Base-by-base conservation (phyloP, 1,140 invertebrate genomes). In the Bemisia tabaci region DNA sequence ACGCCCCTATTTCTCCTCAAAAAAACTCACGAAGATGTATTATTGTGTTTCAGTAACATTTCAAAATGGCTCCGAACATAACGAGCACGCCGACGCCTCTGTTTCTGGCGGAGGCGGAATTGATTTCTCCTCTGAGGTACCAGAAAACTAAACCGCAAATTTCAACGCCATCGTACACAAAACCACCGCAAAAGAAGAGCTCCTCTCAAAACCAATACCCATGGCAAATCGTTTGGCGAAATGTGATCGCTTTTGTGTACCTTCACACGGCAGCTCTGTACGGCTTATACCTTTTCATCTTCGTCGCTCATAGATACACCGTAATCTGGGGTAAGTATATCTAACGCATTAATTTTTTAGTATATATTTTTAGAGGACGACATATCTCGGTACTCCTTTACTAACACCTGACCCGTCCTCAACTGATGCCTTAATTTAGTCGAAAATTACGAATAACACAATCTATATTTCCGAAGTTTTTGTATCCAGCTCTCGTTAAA, bases 191-290 rank as follows among this genome's bases (percentile, higher is more conserved):
- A 48, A 48, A 48, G 17, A 5, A 48, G 33, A 48, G 5, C 17
- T 5, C 5, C 17, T 17, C 5, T 48, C 33, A 48, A 48, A 48
- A 63, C 12, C 22, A 74, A 22, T 81, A 82, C 65, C 68, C 74
- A 73, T 85, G 83, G 84, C 76, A 81, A 64, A 85, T 91, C 69
- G 85, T 87, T 1, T 89, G 86, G 85, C 81, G 84, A 74, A 88
- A 88, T 71, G 84, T 87, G 1, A 75, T 87, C n/a, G 84, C 83
- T 2, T 88, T 88, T 65, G 33, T 82, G 0, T 86, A 87, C 68
- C 75, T 88, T 33, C 86, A 89, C 73, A 67, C 77, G 1, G 81
- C 80, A 2, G 77, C 81, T 22, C 2, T 85, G 1, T 87, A 87
- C 70, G 85, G 82, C 17, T 63, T 85, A 0, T 88, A 86, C 70